Evolutionary conservation across 2,113 vertebrate genomes (phyloP), one percentile per base, ranked within the genome.

Genomic region (Lasiurus cinereus): DNA sequence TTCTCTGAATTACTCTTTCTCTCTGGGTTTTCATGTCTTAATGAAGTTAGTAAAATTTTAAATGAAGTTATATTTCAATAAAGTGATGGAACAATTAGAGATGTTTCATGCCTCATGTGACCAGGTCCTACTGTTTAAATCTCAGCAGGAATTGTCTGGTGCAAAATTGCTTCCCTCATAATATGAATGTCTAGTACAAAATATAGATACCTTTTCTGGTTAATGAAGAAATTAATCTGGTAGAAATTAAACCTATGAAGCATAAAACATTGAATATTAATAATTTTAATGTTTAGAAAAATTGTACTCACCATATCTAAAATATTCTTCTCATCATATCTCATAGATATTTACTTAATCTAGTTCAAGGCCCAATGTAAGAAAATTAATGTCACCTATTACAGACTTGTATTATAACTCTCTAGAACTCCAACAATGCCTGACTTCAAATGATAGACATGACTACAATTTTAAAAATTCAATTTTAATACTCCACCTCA

Each of bases 31-130:
- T 79, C 83, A 48, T 88, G 31, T 80, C 62, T 82, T 95, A 94
- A 95, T 93, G 93, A 96, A 90, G 29, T 62, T 77, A 59, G 85
- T 78, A 85, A 96, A 70, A 74, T 84, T 90, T 90, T 74, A 85
- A 96, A 78, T 93, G 39, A 96, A 97, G 78, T 80, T 80, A 93
- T 94, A 86, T 84, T 86, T 79, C 27, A 62, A 12, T 79, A 86
- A 96, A 91, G 82, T 72, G 21, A 95, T 90, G 52, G 7, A 16
- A 66, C 50, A 93, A 93, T 94, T 89, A 94, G 82, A 94, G 33
- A 82, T 85, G 12, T 94, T 84, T 73, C 73, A 84, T 90, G 46
- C 22, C 14, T 21, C 16, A 13, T 43, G n/a, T 92, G 85, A 74
- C 72, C 72, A 85, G 14, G 46, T 43, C 48, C n/a, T 64, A 85